These are phyloP conservation scores for Dipodomys stephensi DNA, from an alignment of 2,113 vertebrate genomes.

Conservation along the genomic window DNA sequence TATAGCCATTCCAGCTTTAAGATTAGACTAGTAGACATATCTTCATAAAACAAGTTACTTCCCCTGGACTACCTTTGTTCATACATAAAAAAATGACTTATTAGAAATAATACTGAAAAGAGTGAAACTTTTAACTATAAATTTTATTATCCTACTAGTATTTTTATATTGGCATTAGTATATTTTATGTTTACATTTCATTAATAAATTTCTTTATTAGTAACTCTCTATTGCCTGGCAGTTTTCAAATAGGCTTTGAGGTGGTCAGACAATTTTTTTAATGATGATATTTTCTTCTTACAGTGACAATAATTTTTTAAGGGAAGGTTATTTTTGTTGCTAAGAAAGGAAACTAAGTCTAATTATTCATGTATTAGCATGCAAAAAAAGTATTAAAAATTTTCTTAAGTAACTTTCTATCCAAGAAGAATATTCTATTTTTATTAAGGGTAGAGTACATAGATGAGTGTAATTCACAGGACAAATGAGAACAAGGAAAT, in stretches of 20 bases:
- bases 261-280: background rate
- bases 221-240: background rate
- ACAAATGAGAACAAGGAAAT: background rate
- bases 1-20: background rate
- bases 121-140: background rate
- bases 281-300: background rate
- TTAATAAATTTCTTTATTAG: slow-evolving; percentile 9
- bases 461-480: background rate
- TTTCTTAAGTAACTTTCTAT: background rate
- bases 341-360: background rate
- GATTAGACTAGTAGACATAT: background rate
- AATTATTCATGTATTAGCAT: background rate
- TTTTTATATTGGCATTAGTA: background rate
- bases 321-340: background rate
- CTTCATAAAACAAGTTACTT: background rate
- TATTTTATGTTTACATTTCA: background rate
- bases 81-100: slow-evolving; percentile 4
- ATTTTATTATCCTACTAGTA: slow-evolving; percentile 18
- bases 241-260: background rate
- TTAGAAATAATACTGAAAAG: background rate
- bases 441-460: background rate
- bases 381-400: background rate
- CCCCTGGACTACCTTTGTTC: background rate
- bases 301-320: slow-evolving; percentile 8
- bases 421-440: background rate